phyloP scores from a whole-genome alignment of 2,888 invertebrate genomes.

The Cenopis cana region DNA sequence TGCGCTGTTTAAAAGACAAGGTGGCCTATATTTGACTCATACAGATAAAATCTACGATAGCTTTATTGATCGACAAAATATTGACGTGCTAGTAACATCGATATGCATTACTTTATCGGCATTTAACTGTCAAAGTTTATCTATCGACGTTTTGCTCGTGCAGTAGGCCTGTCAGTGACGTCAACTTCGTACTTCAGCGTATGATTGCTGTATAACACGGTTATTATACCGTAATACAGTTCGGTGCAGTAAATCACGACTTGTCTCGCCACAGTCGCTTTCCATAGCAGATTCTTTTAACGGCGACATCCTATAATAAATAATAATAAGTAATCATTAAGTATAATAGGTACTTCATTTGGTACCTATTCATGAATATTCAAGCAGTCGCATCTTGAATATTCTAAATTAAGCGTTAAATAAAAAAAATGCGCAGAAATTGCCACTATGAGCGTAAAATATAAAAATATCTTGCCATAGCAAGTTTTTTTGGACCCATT shows the following conservation, averaged over 20 bases:
- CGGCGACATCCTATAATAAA: constrained; percentile 4
- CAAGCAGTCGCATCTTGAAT: not conserved
- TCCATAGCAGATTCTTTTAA: constrained; percentile 10
- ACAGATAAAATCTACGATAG: constrained; percentile 32
- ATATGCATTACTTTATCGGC: constrained; percentile 42
- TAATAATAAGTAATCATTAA: not conserved
- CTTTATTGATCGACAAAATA: constrained; percentile 39
- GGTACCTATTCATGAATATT: constrained; percentile 17
- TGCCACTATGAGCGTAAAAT: not conserved
- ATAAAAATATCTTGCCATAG: constrained; percentile 9
- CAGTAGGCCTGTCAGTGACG: constrained; percentile 42
- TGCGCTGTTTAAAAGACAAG: not conserved
- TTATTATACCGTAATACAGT: constrained; percentile 56
- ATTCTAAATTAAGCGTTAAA: constrained; percentile 9
- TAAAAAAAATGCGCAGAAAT: not conserved
- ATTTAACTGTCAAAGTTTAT: constrained; percentile 42
- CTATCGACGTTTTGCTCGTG: constrained; percentile 42
- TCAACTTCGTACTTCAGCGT: constrained; percentile 28
- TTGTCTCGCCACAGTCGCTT: constrained; percentile 55
- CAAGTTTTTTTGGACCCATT: not conserved
- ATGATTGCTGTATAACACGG: constrained; percentile 43
- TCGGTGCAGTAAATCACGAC: constrained; percentile 74
- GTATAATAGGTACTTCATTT: too few species aligned
- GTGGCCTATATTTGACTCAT: constrained; percentile 10
- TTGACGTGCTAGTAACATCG: constrained; percentile 41